These are phyloP conservation scores for Nephrotoma guestfalica DNA, from an alignment of 2,888 invertebrate genomes.

Conservation along the genomic window DNA sequence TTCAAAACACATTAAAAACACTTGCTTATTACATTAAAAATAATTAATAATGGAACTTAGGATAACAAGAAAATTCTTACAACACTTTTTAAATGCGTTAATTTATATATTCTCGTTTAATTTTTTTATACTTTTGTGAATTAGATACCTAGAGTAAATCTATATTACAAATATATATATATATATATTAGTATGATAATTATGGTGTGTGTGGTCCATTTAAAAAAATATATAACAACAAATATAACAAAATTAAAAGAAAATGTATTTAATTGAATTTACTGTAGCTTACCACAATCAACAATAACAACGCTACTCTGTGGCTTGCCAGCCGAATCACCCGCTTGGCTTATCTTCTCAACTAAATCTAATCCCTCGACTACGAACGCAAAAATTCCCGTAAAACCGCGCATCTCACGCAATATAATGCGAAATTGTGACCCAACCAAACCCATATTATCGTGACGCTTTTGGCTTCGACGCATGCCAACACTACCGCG, in stretches of 20 bases:
- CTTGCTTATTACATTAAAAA: neutral
- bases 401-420: conserved; percentile 69
- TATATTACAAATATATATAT: neutral
- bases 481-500: conserved; percentile 71
- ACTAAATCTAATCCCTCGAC: conserved; percentile 65
- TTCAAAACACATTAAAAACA: neutral
- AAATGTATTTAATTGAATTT: conserved; percentile 11
- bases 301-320: conserved; percentile 57
- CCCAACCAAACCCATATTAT: conserved; percentile 67
- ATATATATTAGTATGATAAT: neutral
- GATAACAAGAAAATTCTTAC: neutral
- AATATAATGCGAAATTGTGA: conserved; percentile 71
- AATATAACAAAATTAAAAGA: neutral
- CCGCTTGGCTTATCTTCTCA: conserved; percentile 61
- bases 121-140: neutral
- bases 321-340: conserved; percentile 64
- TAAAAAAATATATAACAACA: neutral
- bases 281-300: conserved; percentile 58
- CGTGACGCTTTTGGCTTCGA: conserved; percentile 63
- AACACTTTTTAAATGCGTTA: neutral
- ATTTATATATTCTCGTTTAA: neutral
- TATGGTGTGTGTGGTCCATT: conserved; percentile 1
- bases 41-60: neutral
- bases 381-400: conserved; percentile 67
- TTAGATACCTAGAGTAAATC: neutral